A percentile compares a stretch with the other conserved stretches of the same genome.
phyloP scores from a whole-genome alignment of 2,797 vertebrate genomes.

The Okamejei kenojei region DNA sequence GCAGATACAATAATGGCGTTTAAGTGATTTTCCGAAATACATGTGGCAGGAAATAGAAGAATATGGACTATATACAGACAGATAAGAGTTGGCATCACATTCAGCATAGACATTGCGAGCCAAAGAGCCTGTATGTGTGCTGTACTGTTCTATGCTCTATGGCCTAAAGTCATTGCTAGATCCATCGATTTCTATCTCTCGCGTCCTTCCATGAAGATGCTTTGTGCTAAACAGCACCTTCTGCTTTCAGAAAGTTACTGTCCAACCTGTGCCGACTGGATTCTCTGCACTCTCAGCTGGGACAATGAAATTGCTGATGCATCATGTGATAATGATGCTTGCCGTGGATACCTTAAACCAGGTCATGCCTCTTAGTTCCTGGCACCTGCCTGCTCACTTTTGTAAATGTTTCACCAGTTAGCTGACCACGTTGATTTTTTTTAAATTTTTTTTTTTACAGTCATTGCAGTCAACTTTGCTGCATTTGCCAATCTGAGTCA shows the following conservation, averaged over 20 bases:
- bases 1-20: too few species aligned
- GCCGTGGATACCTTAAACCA: neutral
- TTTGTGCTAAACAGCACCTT: neutral
- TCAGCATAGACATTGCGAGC: too few species aligned
- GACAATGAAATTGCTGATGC: neutral
- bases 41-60: too few species aligned
- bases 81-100: too few species aligned
- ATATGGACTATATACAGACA: too few species aligned
- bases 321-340: neutral
- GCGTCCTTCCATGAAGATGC: neutral
- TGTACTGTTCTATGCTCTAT: too few species aligned
- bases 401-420: constrained; percentile 1
- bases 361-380: neutral
- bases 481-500: neutral
- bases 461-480: neutral
- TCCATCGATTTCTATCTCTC: neutral
- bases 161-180: too few species aligned
- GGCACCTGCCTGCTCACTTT: neutral
- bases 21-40: too few species aligned
- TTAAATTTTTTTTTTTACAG: neutral
- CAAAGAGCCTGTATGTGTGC: too few species aligned
- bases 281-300: neutral
- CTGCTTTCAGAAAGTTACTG: neutral
- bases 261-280: neutral
- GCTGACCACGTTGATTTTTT: neutral